phyloP scores from a whole-genome alignment of 1,140 invertebrate genomes.

The Schlechtendalia chinensis region DNA sequence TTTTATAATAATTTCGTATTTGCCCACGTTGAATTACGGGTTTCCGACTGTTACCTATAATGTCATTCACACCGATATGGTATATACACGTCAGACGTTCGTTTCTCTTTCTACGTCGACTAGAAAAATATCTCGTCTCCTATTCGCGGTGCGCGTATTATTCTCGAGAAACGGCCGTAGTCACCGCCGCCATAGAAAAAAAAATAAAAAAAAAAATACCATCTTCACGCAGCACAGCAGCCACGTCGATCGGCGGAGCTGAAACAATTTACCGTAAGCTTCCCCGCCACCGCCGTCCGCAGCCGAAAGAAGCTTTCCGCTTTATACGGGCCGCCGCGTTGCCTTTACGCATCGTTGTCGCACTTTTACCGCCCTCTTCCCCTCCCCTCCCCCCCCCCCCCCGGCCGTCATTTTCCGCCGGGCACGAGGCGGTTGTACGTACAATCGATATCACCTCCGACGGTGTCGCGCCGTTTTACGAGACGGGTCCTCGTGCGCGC shows the following conservation, averaged over 20 bases:
- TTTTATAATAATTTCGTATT: too few species aligned
- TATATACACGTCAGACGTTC: too few species aligned
- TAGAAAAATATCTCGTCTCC: too few species aligned
- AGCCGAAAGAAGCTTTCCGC: background rate
- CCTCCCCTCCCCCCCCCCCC: background rate
- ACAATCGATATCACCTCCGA: constrained; percentile 28
- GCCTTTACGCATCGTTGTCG: background rate
- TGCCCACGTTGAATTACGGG: too few species aligned
- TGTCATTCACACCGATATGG: too few species aligned
- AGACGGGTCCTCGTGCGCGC: constrained; percentile 2
- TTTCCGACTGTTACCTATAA: too few species aligned
- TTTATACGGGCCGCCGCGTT: background rate
- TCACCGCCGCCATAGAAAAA: too few species aligned
- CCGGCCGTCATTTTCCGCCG: background rate
- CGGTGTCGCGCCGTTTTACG: constrained; percentile 13
- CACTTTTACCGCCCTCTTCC: background rate
- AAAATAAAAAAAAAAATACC: background rate
- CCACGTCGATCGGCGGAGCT: too few species aligned
- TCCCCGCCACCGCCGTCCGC: background rate
- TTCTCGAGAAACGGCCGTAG: background rate
- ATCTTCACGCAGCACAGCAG: too few species aligned
- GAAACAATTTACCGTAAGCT: background rate
- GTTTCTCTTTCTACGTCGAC: too few species aligned
- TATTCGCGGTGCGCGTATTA: too few species aligned
- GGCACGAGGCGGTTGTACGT: background rate